phyloP scores from a whole-genome alignment of 2,888 invertebrate genomes.

The Idaea dimidiata region DNA sequence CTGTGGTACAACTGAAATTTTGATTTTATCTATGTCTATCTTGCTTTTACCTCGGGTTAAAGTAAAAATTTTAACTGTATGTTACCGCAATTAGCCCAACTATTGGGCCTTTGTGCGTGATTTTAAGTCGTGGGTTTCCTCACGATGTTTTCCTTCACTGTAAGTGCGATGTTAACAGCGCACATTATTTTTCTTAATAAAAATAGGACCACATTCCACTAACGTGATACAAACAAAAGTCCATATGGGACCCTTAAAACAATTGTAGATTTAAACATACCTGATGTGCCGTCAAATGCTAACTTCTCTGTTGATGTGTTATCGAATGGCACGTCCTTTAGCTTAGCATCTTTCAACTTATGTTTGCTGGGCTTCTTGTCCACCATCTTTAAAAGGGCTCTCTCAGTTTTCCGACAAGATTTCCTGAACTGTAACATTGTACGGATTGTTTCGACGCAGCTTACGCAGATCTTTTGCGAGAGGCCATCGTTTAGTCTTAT shows the following conservation, averaged over 20 bases:
- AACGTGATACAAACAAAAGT: too few species aligned
- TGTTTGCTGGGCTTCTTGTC: slow-evolving; percentile 11
- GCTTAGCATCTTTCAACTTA: neutral
- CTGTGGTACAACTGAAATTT: neutral
- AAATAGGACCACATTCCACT: too few species aligned
- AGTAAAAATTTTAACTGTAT: too few species aligned
- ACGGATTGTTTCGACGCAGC: slow-evolving; percentile 1
- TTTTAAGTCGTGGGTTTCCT: too few species aligned
- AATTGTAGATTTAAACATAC: neutral
- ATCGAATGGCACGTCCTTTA: neutral
- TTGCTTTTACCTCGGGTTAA: too few species aligned
- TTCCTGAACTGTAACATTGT: neutral
- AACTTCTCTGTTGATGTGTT: neutral
- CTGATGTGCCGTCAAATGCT: neutral
- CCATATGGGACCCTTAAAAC: too few species aligned
- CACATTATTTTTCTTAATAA: too few species aligned
- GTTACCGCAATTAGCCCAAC: too few species aligned
- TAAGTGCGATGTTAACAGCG: too few species aligned
- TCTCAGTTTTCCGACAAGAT: slow-evolving; percentile 10
- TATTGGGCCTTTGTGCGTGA: too few species aligned
- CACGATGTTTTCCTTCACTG: too few species aligned
- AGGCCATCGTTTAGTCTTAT: slow-evolving; percentile 5
- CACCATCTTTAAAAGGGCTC: slow-evolving; percentile 33
- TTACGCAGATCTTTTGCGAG: slow-evolving; percentile 5
- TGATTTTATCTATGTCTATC: too few species aligned